Conservation (phyloP, 2,888 invertebrate species). For the Limnephilus marmoratus region DNA sequence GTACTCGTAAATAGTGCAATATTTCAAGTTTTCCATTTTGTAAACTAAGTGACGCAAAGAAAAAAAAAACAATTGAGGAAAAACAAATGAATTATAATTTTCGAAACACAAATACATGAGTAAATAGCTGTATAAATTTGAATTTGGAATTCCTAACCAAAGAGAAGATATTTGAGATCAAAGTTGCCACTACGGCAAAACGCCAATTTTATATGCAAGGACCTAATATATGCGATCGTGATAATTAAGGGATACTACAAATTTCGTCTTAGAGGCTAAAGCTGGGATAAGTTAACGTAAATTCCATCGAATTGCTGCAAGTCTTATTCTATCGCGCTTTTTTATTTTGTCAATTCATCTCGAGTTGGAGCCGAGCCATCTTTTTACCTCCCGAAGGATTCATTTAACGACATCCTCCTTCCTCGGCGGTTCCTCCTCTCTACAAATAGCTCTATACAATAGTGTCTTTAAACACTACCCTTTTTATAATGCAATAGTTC, state of each 20-base stretch:
- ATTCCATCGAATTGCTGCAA: not conserved
- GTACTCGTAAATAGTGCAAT: no score
- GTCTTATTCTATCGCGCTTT: not conserved
- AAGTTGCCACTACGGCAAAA: no score
- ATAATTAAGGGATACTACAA: not conserved
- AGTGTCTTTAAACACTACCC: constrained; percentile 14
- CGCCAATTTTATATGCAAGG: no score
- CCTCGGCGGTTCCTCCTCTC: not conserved
- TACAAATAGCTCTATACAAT: constrained; percentile 6
- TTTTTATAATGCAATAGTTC: constrained; percentile 9
- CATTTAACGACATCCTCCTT: not conserved
- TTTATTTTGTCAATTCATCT: constrained; percentile 6
- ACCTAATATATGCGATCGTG: not conserved
- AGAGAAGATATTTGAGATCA: no score
- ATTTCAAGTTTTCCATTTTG: no score
- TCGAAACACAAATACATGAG: no score
- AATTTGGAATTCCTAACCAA: no score
- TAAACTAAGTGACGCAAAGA: no score
- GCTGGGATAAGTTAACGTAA: not conserved
- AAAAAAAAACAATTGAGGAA: no score
- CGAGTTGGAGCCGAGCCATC: not conserved
- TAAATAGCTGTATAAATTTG: no score
- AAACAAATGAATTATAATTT: no score
- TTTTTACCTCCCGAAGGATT: not conserved
- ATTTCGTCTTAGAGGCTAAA: not conserved